Evolutionary conservation across 2,888 invertebrate species (phyloP).

Genomic region (Erebia aethiops): DNA sequence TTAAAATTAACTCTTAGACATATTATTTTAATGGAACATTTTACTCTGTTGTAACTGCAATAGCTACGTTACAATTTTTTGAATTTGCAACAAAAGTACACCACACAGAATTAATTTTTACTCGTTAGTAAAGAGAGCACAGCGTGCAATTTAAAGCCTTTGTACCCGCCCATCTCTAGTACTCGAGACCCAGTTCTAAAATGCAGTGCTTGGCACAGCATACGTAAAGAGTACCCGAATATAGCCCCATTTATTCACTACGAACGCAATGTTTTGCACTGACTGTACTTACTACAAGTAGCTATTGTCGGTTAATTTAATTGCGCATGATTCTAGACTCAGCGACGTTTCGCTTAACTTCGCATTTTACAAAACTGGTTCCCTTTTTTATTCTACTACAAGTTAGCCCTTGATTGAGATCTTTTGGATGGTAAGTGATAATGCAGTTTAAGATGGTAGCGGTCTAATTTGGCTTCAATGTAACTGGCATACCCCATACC

Average conservation of each 20-base stretch:
- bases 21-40: not conserved
- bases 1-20: too few relatives aligned
- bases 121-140: not conserved
- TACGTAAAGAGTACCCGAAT: too few relatives aligned
- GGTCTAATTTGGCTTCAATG: too few relatives aligned
- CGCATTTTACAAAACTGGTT: not conserved
- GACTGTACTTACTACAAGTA: conserved; percentile 24
- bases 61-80: not conserved
- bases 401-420: too few relatives aligned
- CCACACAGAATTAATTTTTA: not conserved
- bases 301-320: conserved; percentile 9
- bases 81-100: not conserved
- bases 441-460: too few relatives aligned
- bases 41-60: not conserved
- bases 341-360: not conserved
- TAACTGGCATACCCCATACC: too few relatives aligned
- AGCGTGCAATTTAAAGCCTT: conserved; percentile 5
- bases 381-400: too few relatives aligned
- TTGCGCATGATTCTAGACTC: conserved; percentile 4
- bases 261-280: conserved; percentile 54
- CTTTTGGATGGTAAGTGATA: too few relatives aligned
- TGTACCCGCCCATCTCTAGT: conserved; percentile 24
- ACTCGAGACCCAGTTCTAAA: conserved; percentile 41
- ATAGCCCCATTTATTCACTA: conserved; percentile 67
- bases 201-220: conserved; percentile 60